Conservation (phyloP, 2,113 vertebrate species). For the Ailuropoda melanoleuca region DNA sequence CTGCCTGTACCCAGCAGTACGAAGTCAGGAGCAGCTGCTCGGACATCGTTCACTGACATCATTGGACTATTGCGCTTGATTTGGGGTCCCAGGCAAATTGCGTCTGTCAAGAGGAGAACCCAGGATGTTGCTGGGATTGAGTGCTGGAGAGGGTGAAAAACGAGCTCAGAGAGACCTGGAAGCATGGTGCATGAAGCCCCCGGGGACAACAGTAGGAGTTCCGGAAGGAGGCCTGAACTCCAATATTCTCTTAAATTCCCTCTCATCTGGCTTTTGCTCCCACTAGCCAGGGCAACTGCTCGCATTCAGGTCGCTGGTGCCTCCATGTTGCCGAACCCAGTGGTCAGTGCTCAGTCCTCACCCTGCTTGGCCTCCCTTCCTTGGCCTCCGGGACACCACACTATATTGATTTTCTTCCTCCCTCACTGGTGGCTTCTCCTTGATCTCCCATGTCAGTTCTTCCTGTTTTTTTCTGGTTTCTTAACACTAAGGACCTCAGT, state of each 20-base stretch:
- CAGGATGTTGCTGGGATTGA: background rate
- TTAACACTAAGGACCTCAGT: background rate
- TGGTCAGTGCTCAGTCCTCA: background rate
- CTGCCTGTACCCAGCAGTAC: background rate
- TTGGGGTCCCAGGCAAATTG: background rate
- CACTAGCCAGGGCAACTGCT: background rate
- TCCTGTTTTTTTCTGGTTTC: background rate
- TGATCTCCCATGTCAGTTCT: background rate
- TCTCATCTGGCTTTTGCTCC: background rate
- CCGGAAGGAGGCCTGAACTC: background rate
- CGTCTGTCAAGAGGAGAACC: background rate
- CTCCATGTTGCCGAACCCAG: background rate
- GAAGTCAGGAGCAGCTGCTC: background rate
- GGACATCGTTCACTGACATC: background rate
- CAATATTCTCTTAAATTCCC: background rate
- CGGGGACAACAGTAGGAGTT: background rate
- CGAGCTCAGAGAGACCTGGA: background rate
- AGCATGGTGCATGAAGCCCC: background rate
- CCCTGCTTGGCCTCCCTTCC: background rate
- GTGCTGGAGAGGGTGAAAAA: background rate
- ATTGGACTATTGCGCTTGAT: background rate
- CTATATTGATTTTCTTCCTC: background rate
- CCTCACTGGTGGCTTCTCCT: background rate
- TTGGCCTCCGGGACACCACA: background rate
- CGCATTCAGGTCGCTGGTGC: too few species aligned